These are phyloP conservation scores for Ormia ochracea DNA, from an alignment of 2,888 invertebrate species.

Conservation along the genomic window DNA sequence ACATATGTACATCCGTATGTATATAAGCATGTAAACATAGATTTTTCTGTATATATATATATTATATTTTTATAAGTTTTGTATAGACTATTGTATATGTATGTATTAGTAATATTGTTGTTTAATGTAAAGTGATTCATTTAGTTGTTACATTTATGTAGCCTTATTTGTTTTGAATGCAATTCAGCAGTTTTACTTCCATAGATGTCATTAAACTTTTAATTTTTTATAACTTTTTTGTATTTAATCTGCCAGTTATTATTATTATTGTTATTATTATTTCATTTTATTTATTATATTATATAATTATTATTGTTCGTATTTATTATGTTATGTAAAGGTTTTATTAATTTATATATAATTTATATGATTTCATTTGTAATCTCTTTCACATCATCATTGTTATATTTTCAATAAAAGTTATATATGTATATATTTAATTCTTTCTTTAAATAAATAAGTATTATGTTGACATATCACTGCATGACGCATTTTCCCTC, in stretches of 20 bases:
- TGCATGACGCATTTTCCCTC: constrained; percentile 97
- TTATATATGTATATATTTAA: constrained; percentile 57
- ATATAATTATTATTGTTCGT: constrained; percentile 15
- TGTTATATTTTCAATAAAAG: constrained; percentile 48
- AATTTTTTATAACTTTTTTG: constrained; percentile 33
- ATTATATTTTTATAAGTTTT: constrained; percentile 23
- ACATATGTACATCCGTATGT: constrained; percentile 34
- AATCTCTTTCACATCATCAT: constrained; percentile 63
- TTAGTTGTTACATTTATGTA: constrained; percentile 50
- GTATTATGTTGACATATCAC: constrained; percentile 81
- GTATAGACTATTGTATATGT: constrained; percentile 58
- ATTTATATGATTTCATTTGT: constrained; percentile 28
- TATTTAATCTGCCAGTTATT: constrained; percentile 31
- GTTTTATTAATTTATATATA: constrained; percentile 46
- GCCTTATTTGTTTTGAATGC: constrained; percentile 55
- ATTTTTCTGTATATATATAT: constrained; percentile 29
- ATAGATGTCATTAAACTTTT: constrained; percentile 40
- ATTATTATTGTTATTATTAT: neutral
- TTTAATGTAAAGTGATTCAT: constrained; percentile 48
- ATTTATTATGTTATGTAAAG: constrained; percentile 59
- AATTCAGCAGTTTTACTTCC: constrained; percentile 60
- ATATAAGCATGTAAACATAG: constrained; percentile 33
- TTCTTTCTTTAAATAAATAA: constrained; percentile 66
- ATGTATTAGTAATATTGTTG: constrained; percentile 50
- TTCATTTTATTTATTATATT: constrained; percentile 22